Percentiles rank a stretch among this genome's conserved stretches.
phyloP scores from a whole-genome alignment of 1,140 invertebrate genomes.

The Tribolium madens region DNA sequence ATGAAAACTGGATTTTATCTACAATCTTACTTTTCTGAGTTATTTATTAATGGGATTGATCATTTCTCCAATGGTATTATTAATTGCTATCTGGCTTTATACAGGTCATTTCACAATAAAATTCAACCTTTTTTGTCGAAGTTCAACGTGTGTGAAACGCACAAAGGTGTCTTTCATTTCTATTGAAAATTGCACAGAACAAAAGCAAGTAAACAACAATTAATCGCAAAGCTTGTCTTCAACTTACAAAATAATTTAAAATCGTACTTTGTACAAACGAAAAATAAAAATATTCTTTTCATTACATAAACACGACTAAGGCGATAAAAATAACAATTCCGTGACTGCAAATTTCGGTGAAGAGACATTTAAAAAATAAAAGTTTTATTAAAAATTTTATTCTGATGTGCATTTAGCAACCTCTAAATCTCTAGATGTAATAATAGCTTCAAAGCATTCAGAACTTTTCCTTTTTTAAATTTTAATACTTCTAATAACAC shows the following conservation, averaged over 20 bases:
- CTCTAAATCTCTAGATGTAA: not conserved
- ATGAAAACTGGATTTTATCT: not conserved
- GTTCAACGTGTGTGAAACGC: not conserved
- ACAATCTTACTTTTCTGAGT: not conserved
- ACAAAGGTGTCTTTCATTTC: too few species aligned
- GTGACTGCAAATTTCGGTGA: not conserved
- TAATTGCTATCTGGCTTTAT: too few species aligned
- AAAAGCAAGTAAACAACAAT: too few species aligned
- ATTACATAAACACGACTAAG: too few species aligned
- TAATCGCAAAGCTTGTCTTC: too few species aligned
- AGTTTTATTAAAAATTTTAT: not conserved
- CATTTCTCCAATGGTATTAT: not conserved
- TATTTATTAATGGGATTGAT: not conserved
- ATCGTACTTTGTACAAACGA: too few species aligned
- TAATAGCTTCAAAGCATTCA: not conserved
- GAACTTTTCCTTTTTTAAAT: not conserved
- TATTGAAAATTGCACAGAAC: too few species aligned
- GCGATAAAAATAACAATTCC: too few species aligned
- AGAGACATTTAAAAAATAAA: not conserved
- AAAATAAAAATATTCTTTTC: too few species aligned
- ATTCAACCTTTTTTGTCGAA: not conserved
- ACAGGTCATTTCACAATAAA: not conserved
- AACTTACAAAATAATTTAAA: too few species aligned
- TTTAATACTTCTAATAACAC: not conserved
- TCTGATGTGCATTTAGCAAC: not conserved